These are phyloP conservation scores for Agonum fuliginosum DNA, from an alignment of 2,888 invertebrate species.

Conservation along the genomic window DNA sequence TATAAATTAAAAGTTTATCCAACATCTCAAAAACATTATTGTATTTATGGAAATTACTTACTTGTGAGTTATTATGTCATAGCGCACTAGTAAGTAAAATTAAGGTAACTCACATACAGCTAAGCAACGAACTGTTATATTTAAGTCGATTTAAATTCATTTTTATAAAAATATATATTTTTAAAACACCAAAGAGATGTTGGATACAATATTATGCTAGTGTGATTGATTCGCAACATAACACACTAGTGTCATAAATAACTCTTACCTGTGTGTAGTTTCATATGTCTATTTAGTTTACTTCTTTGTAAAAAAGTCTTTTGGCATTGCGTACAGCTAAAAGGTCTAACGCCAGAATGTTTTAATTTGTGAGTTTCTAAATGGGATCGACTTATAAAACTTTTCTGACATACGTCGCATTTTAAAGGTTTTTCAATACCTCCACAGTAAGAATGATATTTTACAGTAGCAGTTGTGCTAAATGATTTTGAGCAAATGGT, in stretches of 20 bases:
- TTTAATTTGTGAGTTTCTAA: constrained; percentile 83
- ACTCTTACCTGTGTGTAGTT: constrained; percentile 76
- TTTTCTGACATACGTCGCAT: constrained; percentile 75
- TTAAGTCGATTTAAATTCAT: no score
- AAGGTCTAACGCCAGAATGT: constrained; percentile 79
- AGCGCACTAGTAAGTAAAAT: no score
- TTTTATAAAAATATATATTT: no score
- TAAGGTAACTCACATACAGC: no score
- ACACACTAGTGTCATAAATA: neutral
- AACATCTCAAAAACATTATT: no score
- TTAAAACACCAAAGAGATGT: no score
- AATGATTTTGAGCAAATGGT: constrained; percentile 82
- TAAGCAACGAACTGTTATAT: no score
- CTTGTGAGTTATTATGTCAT: no score
- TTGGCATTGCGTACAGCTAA: constrained; percentile 78
- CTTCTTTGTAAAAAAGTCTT: constrained; percentile 82
- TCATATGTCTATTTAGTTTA: constrained; percentile 82
- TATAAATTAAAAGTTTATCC: neutral
- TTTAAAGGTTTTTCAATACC: constrained; percentile 74
- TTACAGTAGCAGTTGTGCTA: constrained; percentile 79
- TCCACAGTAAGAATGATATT: constrained; percentile 80
- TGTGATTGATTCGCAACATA: neutral
- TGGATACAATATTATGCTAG: no score
- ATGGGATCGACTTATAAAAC: constrained; percentile 83
- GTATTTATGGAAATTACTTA: no score